Base-by-base conservation (phyloP, 2,888 invertebrate genomes). In the Aphidoletes aphidimyza region DNA sequence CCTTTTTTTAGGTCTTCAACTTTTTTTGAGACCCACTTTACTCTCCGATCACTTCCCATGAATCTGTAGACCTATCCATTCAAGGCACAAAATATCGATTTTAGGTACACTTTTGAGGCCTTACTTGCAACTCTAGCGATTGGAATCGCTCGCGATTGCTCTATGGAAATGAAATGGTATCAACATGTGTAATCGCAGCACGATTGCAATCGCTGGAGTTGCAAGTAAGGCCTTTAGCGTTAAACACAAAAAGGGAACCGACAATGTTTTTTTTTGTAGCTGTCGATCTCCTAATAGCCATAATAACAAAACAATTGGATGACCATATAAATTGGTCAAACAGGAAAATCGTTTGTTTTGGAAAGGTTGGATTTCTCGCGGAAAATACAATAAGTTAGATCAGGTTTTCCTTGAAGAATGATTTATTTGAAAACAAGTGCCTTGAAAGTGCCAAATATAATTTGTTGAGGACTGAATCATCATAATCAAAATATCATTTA, bases 301-400 rank as follows among this genome's bases (percentile, higher is more conserved):
- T 47, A 47, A 47, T 47, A 47, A 19, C 47, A 47, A 47, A 47
- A 47, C 47, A 47, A 47, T 47, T 19, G 47, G 47, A 47, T 47
- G 47, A 47, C 47, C 17, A 47, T 47, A 17, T 47, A 14, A 8
- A 47, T 47, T 17, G 6, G n/a, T n/a, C n/a, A n/a, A n/a, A 2
- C 47, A 47, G 47, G 47, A 47, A 47, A 47, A 47, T 47, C 47
- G 47, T 47, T 47, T 47, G 47, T 47, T 47, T 47, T 47, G 17
- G 47, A 11, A 11, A 47, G 2, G 47, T 14, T 47, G 3, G 9
- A 47, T 47, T 47, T 47, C 42, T 42, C 42, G 42, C 42, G 42
- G 42, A 42, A 42, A 42, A 42, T 47, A 47, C 47, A 47, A 47
- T 47, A 47, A 47, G 47, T 47, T 47, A 47, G 47, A 47, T 47